phyloP scores from a whole-genome alignment of 2,113 vertebrate genomes.

The Corydoras maculifer region DNA sequence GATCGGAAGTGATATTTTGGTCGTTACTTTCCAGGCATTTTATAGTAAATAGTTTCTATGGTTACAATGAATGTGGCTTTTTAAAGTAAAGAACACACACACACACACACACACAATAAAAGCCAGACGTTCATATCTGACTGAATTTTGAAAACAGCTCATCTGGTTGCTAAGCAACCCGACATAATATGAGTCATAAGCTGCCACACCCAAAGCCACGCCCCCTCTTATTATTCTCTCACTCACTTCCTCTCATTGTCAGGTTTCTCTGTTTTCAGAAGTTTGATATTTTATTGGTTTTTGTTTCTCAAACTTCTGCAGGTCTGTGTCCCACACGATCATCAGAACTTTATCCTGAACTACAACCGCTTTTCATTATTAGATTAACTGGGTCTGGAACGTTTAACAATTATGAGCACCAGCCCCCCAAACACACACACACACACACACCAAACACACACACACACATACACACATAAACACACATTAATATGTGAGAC shows the following conservation, averaged over 20 bases:
- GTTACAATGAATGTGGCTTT: neutral
- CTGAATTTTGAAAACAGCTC: slow-evolving; percentile 12
- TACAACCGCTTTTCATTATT: too few species aligned
- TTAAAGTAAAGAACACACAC: neutral
- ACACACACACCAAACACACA: too few species aligned
- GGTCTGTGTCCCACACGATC: too few species aligned
- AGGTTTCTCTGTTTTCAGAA: neutral
- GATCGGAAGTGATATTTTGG: neutral
- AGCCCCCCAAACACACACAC: too few species aligned
- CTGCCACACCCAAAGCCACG: neutral
- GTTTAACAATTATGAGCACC: too few species aligned
- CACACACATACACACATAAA: too few species aligned
- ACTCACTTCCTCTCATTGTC: neutral
- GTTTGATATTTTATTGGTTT: too few species aligned
- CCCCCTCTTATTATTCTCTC: neutral
- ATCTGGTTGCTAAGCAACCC: slow-evolving; percentile 4
- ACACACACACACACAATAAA: neutral
- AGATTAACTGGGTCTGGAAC: too few species aligned
- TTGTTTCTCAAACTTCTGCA: too few species aligned
- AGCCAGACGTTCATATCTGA: slow-evolving; percentile 6
- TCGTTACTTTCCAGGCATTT: neutral
- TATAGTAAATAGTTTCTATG: neutral
- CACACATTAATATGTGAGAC: too few species aligned
- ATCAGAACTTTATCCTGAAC: too few species aligned
- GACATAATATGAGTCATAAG: slow-evolving; percentile 10